Percentiles rank a stretch among this genome's conserved stretches.
Evolutionary conservation across 1,140 invertebrate species (phyloP).

Genomic region (Ostrea denselamellosa): DNA sequence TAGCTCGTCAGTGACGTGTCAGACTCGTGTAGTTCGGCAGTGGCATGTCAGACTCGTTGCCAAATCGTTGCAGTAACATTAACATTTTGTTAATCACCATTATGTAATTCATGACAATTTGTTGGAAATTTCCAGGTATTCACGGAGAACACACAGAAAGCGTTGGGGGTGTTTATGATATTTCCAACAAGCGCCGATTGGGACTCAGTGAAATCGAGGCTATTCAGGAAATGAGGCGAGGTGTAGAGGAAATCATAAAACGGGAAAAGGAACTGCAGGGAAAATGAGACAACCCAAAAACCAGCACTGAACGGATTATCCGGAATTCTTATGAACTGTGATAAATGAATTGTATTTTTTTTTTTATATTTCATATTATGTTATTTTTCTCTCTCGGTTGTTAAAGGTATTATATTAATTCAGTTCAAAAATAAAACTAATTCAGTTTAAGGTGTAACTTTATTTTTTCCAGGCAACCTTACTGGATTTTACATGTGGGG

Average conservation of each 20-base stretch:
- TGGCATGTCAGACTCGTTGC: too few species aligned
- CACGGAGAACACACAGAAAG: conserved; percentile 95
- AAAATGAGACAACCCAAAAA: background rate
- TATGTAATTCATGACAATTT: too few species aligned
- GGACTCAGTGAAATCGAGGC: conserved; percentile 73
- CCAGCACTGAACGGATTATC: background rate
- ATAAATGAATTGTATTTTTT: background rate
- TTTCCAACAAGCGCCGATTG: conserved; percentile 74
- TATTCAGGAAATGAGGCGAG: conserved; percentile 71
- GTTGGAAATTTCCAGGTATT: conserved; percentile 86
- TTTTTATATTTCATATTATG: background rate
- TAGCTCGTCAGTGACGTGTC: too few species aligned
- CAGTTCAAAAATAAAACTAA: too few species aligned
- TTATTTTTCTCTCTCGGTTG: too few species aligned
- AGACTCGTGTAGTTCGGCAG: too few species aligned
- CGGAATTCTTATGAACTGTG: conserved; percentile 14
- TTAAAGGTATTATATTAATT: too few species aligned
- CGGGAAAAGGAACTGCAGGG: conserved; percentile 42
- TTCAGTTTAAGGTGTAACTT: too few species aligned
- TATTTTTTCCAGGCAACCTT: too few species aligned
- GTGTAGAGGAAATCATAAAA: conserved; percentile 64
- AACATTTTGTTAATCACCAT: too few species aligned
- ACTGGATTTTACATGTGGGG: too few species aligned
- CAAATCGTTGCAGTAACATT: too few species aligned
- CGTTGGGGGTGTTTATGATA: conserved; percentile 75